phyloP scores from a whole-genome alignment of 2,888 invertebrate species.

The Spodoptera picta region DNA sequence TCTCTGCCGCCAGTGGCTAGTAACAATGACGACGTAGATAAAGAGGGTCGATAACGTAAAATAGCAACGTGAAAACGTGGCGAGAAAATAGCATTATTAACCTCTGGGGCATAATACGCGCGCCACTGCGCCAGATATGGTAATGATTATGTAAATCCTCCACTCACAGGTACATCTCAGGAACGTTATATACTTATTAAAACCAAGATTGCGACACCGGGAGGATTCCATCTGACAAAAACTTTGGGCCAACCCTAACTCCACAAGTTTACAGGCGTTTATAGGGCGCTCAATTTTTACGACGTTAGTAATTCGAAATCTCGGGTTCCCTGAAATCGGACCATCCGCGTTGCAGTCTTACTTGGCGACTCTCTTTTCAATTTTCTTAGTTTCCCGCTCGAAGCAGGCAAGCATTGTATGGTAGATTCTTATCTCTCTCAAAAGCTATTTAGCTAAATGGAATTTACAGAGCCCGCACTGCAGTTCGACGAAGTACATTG shows the following conservation, averaged over 20 bases:
- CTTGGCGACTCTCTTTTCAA: constrained; percentile 88
- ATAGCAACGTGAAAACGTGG: constrained; percentile 88
- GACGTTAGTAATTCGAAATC: constrained; percentile 82
- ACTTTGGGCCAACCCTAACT: constrained; percentile 71
- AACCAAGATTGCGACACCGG: constrained; percentile 85
- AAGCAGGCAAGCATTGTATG: constrained; percentile 86
- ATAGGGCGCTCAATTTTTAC: constrained; percentile 82
- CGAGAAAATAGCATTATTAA: constrained; percentile 89
- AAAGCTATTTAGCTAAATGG: constrained; percentile 89
- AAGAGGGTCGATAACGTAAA: constrained; percentile 86
- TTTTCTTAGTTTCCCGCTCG: constrained; percentile 87
- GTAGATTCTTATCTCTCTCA: constrained; percentile 87
- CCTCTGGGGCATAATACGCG: constrained; percentile 88
- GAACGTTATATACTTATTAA: constrained; percentile 88
- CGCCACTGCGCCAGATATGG: constrained; percentile 88
- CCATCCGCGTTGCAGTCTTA: constrained; percentile 81
- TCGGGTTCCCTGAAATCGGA: constrained; percentile 85
- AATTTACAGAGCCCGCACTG: constrained; percentile 88
- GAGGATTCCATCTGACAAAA: constrained; percentile 82
- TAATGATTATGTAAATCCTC: constrained; percentile 89
- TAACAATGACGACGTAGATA: constrained; percentile 87
- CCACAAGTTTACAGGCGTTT: constrained; percentile 79
- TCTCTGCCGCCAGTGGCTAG: constrained; percentile 78
- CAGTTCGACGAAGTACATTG: constrained; percentile 88
- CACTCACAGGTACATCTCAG: constrained; percentile 87